Conservation (phyloP, 1,140 invertebrate species). For the Nylanderia fulva region DNA sequence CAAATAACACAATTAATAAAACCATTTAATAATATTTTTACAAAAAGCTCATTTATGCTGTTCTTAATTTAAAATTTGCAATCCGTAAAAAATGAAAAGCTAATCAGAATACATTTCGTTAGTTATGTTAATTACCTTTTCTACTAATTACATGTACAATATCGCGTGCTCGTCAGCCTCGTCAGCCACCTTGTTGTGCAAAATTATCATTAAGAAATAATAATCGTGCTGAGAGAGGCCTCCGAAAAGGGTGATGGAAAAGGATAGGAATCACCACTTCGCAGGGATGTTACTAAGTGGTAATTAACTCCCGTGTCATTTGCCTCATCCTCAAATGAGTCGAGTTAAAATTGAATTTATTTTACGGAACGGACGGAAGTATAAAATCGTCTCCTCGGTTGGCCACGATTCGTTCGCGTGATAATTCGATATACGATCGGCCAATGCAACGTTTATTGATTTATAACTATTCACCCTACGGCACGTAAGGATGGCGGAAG, state of each 20-base stretch:
- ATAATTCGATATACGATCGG: constrained; percentile 42
- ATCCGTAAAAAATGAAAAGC: neutral
- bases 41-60: neutral
- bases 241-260: neutral
- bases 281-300: constrained; percentile 66
- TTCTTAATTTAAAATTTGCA: neutral
- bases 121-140: neutral
- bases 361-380: constrained; percentile 34
- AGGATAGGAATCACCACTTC: constrained; percentile 9
- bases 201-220: constrained; percentile 41
- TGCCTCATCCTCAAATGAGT: constrained; percentile 47
- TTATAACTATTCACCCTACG: neutral
- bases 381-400: constrained; percentile 2
- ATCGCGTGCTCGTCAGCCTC: no score
- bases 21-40: neutral
- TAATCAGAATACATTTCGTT: neutral
- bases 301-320: constrained; percentile 72
- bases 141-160: neutral
- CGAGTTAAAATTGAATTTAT: constrained; percentile 58
- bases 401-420: constrained; percentile 5
- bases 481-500: neutral
- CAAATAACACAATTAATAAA: neutral
- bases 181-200: neutral
- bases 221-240: neutral
- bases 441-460: constrained; percentile 20